Conservation (phyloP, 2,113 vertebrate species). For the Melanerpes formicivorus region DNA sequence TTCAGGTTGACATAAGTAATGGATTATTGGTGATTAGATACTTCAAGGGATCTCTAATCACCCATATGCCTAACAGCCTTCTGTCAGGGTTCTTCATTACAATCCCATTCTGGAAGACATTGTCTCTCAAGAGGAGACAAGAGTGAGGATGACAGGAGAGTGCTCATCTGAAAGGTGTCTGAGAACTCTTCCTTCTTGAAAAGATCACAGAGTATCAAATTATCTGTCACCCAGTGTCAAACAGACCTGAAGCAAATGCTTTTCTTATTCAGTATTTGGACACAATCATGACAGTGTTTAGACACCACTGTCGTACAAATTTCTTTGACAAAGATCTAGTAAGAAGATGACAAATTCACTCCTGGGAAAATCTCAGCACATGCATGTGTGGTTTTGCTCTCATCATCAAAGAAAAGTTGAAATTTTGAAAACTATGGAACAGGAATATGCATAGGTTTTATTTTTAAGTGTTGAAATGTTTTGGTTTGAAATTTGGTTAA, state of each 20-base stretch:
- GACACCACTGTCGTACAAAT: neutral
- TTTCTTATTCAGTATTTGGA: conserved; percentile 23
- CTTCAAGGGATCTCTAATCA: neutral
- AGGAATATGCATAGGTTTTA: neutral
- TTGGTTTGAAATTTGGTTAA: neutral
- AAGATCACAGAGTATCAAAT: conserved; percentile 31
- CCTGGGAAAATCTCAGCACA: neutral
- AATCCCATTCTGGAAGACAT: neutral
- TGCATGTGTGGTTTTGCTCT: neutral
- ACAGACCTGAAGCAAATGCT: neutral
- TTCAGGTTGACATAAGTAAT: neutral
- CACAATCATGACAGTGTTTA: neutral
- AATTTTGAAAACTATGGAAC: neutral
- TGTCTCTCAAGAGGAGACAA: neutral
- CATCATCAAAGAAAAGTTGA: neutral
- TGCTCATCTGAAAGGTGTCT: neutral
- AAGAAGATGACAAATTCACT: neutral
- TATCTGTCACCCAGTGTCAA: conserved; percentile 1
- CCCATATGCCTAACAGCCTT: neutral
- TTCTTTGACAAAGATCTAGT: neutral
- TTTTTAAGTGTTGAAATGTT: neutral
- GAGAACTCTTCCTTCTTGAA: conserved; percentile 42
- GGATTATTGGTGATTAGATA: neutral
- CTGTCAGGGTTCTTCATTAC: neutral
- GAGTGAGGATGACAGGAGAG: neutral